A percentile compares a stretch with the other conserved stretches of the same genome.
Conservation (phyloP, 64 coral and sea anemone genomes). For the Dendrophyllia cribrosa region DNA sequence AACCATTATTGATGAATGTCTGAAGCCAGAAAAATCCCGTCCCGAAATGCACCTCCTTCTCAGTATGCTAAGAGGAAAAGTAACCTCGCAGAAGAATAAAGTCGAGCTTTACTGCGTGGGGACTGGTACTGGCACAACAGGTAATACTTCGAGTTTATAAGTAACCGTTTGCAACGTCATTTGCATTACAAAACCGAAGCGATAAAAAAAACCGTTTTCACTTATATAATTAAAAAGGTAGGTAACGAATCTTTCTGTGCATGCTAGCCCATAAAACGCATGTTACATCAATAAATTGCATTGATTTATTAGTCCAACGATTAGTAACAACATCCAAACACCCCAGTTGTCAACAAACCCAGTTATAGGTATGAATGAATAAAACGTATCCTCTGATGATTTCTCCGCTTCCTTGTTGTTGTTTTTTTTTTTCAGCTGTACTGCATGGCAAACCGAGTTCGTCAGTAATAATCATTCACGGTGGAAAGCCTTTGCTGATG, state of each 20-base stretch:
- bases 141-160: neutral
- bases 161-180: too few relatives aligned
- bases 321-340: too few relatives aligned
- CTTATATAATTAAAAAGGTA: too few relatives aligned
- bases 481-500: conserved; percentile 63
- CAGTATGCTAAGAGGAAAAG: conserved; percentile 14
- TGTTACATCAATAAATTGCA: too few relatives aligned
- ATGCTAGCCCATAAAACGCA: too few relatives aligned
- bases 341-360: too few relatives aligned
- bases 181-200: too few relatives aligned
- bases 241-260: too few relatives aligned
- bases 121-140: conserved; percentile 77
- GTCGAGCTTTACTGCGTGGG: conserved; percentile 77
- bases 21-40: conserved; percentile 54
- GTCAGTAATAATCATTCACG: conserved; percentile 61
- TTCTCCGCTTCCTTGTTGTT: neutral
- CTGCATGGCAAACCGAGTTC: conserved; percentile 74
- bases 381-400: too few relatives aligned
- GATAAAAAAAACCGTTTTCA: too few relatives aligned
- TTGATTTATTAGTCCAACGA: too few relatives aligned
- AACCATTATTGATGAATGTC: conserved; percentile 60
- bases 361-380: too few relatives aligned
- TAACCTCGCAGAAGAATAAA: conserved; percentile 50
- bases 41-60: conserved; percentile 61
- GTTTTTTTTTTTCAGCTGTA: conserved; percentile 25